These are phyloP conservation scores for Thomomys bottae DNA, from an alignment of 2,113 vertebrate species.

Conservation along the genomic window DNA sequence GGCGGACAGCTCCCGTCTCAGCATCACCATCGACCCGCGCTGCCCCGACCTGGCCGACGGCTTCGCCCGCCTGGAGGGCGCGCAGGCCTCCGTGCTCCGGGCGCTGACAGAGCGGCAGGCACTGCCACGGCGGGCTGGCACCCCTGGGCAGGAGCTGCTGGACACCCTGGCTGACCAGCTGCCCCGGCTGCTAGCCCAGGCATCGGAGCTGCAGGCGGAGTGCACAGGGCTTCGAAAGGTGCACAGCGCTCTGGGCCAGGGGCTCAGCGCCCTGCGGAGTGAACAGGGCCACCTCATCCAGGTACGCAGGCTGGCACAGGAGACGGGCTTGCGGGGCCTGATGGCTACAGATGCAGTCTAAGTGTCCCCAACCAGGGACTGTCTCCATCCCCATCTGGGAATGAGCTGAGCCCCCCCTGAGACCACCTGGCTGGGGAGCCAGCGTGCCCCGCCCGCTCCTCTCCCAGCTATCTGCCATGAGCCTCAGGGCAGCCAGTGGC, in stretches of 20 bases:
- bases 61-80: conserved; percentile 92
- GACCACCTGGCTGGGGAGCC: neutral
- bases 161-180: conserved; percentile 93
- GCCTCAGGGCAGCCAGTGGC: no score
- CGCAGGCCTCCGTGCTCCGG: conserved; percentile 92
- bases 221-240: conserved; percentile 91
- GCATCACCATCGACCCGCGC: conserved; percentile 99
- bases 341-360: neutral
- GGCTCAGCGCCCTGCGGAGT: conserved; percentile 92
- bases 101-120: conserved; percentile 90
- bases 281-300: conserved; percentile 96
- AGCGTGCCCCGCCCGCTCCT: no score
- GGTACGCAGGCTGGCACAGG: conserved; percentile 82
- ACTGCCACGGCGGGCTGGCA: conserved; percentile 88
- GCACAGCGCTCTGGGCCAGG: conserved; percentile 92
- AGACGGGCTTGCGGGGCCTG: neutral
- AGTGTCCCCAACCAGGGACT: neutral
- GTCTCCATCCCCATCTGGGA: fast-evolving
- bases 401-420: neutral
- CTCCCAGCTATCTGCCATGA: no score
- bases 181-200: conserved; percentile 90
- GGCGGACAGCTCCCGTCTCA: conserved; percentile 95
- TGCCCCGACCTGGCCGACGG: conserved; percentile 92
- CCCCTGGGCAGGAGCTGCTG: conserved; percentile 92
- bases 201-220: conserved; percentile 92